These are phyloP conservation scores for Dendrocincla tyrannina DNA, from an alignment of 2,797 vertebrate genomes.

Conservation along the genomic window DNA sequence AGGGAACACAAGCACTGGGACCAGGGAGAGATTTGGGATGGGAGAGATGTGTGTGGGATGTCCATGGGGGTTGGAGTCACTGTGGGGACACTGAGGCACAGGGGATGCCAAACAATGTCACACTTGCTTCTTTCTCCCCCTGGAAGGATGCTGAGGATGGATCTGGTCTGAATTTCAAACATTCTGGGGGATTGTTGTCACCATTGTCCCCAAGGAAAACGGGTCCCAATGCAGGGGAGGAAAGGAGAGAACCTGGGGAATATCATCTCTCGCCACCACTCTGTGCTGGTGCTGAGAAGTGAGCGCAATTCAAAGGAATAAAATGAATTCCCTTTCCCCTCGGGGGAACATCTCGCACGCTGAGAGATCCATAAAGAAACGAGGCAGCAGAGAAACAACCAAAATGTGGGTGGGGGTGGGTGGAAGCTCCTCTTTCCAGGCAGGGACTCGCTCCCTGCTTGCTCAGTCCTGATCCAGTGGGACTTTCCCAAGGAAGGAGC, in stretches of 20 bases:
- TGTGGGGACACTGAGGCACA: not conserved
- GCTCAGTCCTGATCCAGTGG: not conserved
- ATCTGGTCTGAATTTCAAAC: not conserved
- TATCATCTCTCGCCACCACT: accelerated
- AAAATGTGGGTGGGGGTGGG: not conserved
- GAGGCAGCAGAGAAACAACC: not conserved
- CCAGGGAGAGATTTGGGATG: not conserved
- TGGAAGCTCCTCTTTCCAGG: not conserved
- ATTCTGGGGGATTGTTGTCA: not conserved
- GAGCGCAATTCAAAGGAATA: not conserved
- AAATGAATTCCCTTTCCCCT: not conserved
- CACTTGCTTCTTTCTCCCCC: not conserved
- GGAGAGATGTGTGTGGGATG: not conserved
- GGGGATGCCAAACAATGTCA: not conserved
- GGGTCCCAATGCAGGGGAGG: accelerated
- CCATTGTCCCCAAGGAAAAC: accelerated
- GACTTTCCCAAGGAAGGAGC: not conserved
- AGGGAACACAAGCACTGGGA: not conserved
- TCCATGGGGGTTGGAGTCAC: accelerated
- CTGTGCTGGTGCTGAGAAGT: not conserved
- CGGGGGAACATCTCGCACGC: not conserved
- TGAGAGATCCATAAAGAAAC: not conserved
- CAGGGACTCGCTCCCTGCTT: accelerated
- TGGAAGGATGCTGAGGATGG: accelerated
- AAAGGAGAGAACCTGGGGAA: not conserved